These are phyloP conservation scores for Gisinianus flammeolus DNA, from an alignment of 2,888 invertebrate species.

Conservation along the genomic window DNA sequence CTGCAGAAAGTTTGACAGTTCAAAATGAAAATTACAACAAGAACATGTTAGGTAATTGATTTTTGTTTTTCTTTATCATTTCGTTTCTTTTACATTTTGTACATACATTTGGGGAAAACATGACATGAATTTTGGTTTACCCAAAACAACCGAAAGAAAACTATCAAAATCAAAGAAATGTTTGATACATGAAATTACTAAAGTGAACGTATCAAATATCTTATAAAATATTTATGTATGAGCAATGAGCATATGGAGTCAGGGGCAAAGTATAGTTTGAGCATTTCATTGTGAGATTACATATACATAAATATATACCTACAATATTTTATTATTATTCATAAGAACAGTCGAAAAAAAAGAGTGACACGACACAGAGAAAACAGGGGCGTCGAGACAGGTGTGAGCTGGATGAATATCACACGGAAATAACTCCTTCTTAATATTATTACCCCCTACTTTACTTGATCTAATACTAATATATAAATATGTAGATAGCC, in stretches of 20 bases:
- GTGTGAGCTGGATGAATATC: not conserved
- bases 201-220: not conserved
- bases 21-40: not conserved
- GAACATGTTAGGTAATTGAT: not conserved
- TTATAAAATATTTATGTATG: not conserved
- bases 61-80: not conserved
- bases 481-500: not conserved
- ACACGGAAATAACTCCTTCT: slow-evolving; percentile 15
- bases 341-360: not conserved
- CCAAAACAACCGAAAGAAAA: not conserved
- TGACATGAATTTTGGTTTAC: not conserved
- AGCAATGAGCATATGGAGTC: not conserved
- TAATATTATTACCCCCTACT: slow-evolving; percentile 2
- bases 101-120: too few relatives aligned
- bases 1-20: too few relatives aligned
- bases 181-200: not conserved
- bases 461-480: not conserved
- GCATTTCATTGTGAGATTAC: not conserved
- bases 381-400: slow-evolving; percentile 7
- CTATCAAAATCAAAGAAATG: not conserved
- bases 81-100: not conserved
- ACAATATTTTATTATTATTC: not conserved
- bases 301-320: not conserved
- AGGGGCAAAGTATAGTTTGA: not conserved
- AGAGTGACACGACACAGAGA: not conserved